phyloP scores from a whole-genome alignment of 2,888 invertebrate genomes.

The Pristionchus arcanus region DNA sequence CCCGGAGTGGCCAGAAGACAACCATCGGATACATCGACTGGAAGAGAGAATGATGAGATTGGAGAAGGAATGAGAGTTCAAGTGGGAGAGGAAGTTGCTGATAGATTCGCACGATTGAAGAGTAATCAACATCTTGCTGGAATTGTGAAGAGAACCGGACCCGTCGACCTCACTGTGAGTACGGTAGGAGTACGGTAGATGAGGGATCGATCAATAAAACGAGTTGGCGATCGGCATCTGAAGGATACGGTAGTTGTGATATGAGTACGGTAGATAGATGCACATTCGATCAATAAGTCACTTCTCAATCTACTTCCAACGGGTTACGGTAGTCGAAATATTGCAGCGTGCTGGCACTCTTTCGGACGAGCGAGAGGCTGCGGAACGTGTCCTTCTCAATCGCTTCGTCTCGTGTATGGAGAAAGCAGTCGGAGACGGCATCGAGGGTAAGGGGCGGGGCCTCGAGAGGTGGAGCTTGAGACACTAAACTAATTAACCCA shows the following conservation, averaged over 20 bases:
- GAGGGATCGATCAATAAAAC: not conserved
- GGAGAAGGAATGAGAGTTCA: not conserved
- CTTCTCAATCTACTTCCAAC: not conserved
- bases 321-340: not conserved
- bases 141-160: not conserved
- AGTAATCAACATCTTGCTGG: conserved; percentile 20
- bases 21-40: conserved; percentile 24
- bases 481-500: not conserved
- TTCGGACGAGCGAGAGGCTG: conserved; percentile 7
- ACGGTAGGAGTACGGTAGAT: not conserved
- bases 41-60: not conserved
- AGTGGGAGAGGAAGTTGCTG: conserved; percentile 3
- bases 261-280: not conserved
- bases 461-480: not conserved
- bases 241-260: too few relatives aligned
- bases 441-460: conserved; percentile 12
- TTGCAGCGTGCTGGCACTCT: not conserved
- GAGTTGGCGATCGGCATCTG: not conserved
- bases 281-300: not conserved
- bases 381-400: not conserved
- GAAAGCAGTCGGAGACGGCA: conserved; percentile 25
- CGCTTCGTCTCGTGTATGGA: not conserved
- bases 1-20: not conserved
- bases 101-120: not conserved
- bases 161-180: not conserved